These are phyloP conservation scores for Hydrozoanthus tunicans DNA, from an alignment of 64 coral and sea anemone genomes.

Conservation along the genomic window DNA sequence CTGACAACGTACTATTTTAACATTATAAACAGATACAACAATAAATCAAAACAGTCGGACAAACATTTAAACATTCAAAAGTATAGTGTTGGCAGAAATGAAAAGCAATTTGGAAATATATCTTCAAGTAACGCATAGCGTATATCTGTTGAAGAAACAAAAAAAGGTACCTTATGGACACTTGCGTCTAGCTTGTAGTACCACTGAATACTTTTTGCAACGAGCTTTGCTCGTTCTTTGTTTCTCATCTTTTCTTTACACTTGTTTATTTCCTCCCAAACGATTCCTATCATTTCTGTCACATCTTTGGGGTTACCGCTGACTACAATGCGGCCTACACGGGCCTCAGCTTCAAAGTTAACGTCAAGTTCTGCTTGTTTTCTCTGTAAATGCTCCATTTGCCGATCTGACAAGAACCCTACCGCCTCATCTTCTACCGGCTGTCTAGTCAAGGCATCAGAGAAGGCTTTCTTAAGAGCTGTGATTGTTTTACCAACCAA, in stretches of 20 bases:
- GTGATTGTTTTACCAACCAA: slow-evolving; percentile 16
- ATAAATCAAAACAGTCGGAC: no score
- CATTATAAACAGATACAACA: no score
- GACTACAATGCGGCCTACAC: slow-evolving; percentile 41
- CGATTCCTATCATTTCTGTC: slow-evolving; percentile 39
- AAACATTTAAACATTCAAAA: no score
- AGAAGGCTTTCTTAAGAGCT: slow-evolving; percentile 47
- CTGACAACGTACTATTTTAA: no score
- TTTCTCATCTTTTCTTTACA: slow-evolving; percentile 10
- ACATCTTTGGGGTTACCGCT: slow-evolving; percentile 58
- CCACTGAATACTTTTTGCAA: slow-evolving; percentile 37
- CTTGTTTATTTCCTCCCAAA: slow-evolving; percentile 44
- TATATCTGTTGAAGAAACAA: neutral
- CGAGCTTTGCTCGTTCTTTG: slow-evolving; percentile 13
- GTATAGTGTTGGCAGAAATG: no score
- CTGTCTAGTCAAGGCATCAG: slow-evolving; percentile 50
- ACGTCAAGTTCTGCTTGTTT: slow-evolving; percentile 63
- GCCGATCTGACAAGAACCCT: slow-evolving; percentile 16
- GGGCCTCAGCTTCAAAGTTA: slow-evolving; percentile 35
- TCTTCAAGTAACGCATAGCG: no score
- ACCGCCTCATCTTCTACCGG: slow-evolving; percentile 33
- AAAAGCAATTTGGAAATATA: no score
- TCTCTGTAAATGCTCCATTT: slow-evolving; percentile 13
- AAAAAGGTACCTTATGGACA: neutral
- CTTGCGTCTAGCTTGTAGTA: slow-evolving; percentile 17